Evolutionary conservation across 2,888 invertebrate species (phyloP).

Genomic region (Stegophylla sp.): DNA sequence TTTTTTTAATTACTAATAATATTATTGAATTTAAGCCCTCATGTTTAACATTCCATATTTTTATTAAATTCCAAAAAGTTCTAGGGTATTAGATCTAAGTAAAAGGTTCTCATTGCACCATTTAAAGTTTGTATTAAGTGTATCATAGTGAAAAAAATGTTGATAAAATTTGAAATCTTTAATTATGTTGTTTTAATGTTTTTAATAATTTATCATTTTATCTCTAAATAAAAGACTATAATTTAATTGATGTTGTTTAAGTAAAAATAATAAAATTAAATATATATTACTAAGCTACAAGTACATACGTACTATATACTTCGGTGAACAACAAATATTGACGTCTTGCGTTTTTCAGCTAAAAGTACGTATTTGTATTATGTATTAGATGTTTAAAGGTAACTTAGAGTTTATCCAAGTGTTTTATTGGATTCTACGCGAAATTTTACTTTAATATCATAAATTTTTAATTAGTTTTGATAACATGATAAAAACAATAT

Average conservation of each 20-base stretch:
- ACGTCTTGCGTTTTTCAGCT: not conserved
- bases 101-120: not conserved
- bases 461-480: constrained; percentile 1
- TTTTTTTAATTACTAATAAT: too few species aligned
- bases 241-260: too few species aligned
- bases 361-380: constrained; percentile 17
- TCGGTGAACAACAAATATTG: constrained; percentile 5
- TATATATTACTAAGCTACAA: too few species aligned
- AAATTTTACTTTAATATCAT: constrained; percentile 25
- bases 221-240: not conserved
- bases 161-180: not conserved
- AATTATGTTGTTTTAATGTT: not conserved
- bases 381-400: too few species aligned
- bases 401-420: not conserved
- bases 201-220: constrained; percentile 4
- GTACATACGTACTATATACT: constrained; percentile 60
- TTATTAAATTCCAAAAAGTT: too few species aligned
- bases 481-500: not conserved
- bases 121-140: not conserved
- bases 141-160: not conserved
- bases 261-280: too few species aligned
- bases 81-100: too few species aligned
- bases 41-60: too few species aligned
- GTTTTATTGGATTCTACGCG: constrained; percentile 8
- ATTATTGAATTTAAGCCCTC: too few species aligned